Base-by-base conservation (phyloP, 2,888 invertebrate species). In the Coecobrya sp. region DNA sequence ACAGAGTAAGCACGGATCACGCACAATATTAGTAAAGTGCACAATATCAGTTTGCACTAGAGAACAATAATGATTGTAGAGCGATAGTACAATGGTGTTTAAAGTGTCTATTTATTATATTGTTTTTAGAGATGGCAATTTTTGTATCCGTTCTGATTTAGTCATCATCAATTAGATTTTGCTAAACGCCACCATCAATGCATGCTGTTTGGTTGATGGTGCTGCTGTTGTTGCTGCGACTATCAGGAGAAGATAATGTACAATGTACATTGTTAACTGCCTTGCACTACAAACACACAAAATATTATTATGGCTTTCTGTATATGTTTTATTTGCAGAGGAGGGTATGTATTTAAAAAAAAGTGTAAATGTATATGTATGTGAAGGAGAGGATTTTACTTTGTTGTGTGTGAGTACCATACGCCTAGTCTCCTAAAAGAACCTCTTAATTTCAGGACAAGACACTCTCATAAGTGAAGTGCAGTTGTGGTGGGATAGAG, bases 71-170 rank as follows among this genome's bases (percentile, higher is more conserved):
- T 65, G 65, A 65, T 84, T 65, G 65, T 45, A 22, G 62, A 42
- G 49, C 22, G 62, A 42, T 82, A 79, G 25, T 49, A 22, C 25
- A 76, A 76, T 27, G 27, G n/a, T 52, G 30, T 55, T 79, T n/a
- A 79, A 52, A 73, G 70, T 19, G 42, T 73, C 68, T 68, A 27
- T 88, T 88, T 81, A 89, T 89, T 70, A 52, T 89, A 70, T 82
- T 89, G 88, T 88, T 79, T 79, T 79, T n/a, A 55, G 19, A 49
- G 79, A 82, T 89, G 89, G 82, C 82, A 82, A 89, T 89, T 82
- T 81, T 89, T 89, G 70, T 89, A 89, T 89, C 89, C 89, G 89
- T 89, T 89, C 89, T 89, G 82, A 82, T 89, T 89, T 89, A 89
- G 89, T 89, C 89, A 89, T 42, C 89, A 87, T 42, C 89, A 87